phyloP scores from a whole-genome alignment of 2,113 vertebrate species.

The Clarias gariepinus region DNA sequence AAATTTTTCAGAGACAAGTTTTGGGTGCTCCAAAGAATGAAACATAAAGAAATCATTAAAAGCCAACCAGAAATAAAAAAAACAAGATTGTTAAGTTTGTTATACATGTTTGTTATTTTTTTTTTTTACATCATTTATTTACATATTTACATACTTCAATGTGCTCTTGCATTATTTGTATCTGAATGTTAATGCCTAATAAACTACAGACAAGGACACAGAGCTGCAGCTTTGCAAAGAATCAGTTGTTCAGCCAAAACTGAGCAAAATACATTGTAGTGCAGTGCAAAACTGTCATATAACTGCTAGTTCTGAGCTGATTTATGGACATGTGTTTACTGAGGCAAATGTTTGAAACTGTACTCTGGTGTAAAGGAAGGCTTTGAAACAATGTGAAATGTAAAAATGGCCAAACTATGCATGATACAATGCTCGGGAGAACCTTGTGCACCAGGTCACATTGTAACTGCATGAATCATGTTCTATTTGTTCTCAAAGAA shows the following conservation, averaged over 20 bases:
- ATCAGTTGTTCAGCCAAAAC: neutral
- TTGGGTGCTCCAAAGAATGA: no score
- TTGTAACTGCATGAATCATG: constrained; percentile 13
- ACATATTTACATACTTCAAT: neutral
- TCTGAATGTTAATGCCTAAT: neutral
- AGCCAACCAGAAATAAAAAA: neutral
- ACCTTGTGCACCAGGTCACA: constrained; percentile 50
- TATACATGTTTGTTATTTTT: no score
- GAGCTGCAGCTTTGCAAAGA: neutral
- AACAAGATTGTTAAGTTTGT: no score
- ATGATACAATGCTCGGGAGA: constrained; percentile 58
- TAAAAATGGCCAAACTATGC: constrained; percentile 58
- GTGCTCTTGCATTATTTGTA: neutral
- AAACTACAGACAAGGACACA: neutral
- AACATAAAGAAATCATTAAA: no score
- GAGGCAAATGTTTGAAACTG: constrained; percentile 58
- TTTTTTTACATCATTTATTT: neutral
- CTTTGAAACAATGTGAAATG: constrained; percentile 58
- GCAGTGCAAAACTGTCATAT: constrained; percentile 13
- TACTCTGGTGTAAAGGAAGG: constrained; percentile 58
- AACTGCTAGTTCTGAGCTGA: constrained; percentile 35
- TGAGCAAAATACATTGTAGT: neutral
- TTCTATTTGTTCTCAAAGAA: neutral
- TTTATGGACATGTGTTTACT: constrained; percentile 61
- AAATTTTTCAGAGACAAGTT: no score